Percentiles rank a stretch among this genome's conserved stretches.
Conservation (phyloP, 1,140 invertebrate species). For the Nilaparvata lugens region DNA sequence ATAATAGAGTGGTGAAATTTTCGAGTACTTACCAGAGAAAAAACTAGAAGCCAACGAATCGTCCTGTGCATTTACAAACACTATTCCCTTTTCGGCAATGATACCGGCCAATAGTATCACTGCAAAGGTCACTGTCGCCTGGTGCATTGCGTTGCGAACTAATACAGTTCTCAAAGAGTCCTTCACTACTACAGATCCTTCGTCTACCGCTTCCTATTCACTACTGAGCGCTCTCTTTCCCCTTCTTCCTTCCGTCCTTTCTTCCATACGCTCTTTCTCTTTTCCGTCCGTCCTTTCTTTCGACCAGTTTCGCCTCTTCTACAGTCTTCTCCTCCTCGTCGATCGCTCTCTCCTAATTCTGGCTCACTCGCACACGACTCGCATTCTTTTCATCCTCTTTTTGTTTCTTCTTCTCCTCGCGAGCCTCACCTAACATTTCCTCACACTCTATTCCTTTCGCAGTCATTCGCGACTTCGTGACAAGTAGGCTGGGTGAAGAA, state of each 20-base stretch:
- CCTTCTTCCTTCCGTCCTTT: constrained; percentile 3
- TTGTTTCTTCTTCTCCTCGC: no score
- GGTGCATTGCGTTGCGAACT: constrained; percentile 21
- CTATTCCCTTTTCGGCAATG: constrained; percentile 35
- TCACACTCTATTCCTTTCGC: no score
- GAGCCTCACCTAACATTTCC: no score
- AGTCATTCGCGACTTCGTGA: no score
- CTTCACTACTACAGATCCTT: constrained; percentile 34
- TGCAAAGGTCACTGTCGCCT: constrained; percentile 29
- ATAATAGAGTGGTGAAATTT: background rate
- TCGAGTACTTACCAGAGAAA: background rate
- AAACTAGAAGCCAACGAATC: constrained; percentile 26
- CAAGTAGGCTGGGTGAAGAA: no score
- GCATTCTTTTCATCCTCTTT: no score
- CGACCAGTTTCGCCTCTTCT: background rate
- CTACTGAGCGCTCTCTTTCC: constrained; percentile 5
- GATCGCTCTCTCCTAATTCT: background rate
- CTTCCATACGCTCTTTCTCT: background rate
- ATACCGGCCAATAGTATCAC: constrained; percentile 35
- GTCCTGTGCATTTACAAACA: constrained; percentile 31
- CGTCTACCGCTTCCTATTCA: constrained; percentile 10
- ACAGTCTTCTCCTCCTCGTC: background rate
- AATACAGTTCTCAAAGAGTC: constrained; percentile 34
- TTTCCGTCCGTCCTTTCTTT: constrained; percentile 6
- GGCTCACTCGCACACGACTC: no score